Percentiles rank a stretch among this genome's conserved stretches.
These are phyloP conservation scores for Drosophila nr. perissopoda DNA, from an alignment of 2,888 invertebrate genomes.

Conservation along the genomic window DNA sequence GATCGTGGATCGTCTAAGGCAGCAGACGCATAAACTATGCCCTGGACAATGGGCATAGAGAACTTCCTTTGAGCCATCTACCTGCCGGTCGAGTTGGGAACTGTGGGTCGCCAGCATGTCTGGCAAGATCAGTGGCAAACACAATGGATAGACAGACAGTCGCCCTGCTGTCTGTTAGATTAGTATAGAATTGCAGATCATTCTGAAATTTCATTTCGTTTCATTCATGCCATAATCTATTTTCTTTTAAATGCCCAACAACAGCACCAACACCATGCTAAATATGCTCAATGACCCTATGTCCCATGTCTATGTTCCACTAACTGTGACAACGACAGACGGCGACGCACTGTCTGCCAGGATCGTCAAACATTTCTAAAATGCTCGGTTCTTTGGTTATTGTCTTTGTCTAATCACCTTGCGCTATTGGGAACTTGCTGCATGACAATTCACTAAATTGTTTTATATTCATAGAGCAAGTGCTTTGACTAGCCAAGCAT, in stretches of 20 bases:
- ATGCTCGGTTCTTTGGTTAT: constrained; percentile 2
- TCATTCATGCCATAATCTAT: constrained; percentile 78
- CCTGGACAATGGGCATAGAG: constrained; percentile 68
- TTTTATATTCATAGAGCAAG: constrained; percentile 39
- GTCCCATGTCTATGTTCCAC: constrained; percentile 8
- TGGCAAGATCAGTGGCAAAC: constrained; percentile 65
- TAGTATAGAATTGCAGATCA: constrained; percentile 79
- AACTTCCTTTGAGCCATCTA: constrained; percentile 68
- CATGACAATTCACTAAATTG: constrained; percentile 50
- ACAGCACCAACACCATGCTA: constrained; percentile 39
- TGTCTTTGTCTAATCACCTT: constrained; percentile 52
- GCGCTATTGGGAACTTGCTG: constrained; percentile 21
- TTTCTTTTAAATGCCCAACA: constrained; percentile 74
- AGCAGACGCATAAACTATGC: constrained; percentile 66
- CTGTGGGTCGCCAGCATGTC: constrained; percentile 73
- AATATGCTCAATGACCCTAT: constrained; percentile 48
- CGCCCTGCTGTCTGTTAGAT: constrained; percentile 67
- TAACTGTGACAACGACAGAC: constrained; percentile 25
- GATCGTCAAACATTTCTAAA: constrained; percentile 37
- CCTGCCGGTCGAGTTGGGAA: constrained; percentile 47
- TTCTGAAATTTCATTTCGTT: constrained; percentile 77
- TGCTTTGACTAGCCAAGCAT: constrained; percentile 8
- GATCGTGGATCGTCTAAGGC: constrained; percentile 45
- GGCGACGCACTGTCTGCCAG: constrained; percentile 74
- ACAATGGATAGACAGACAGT: constrained; percentile 50